Evolutionary conservation across 2,797 vertebrate genomes (phyloP).

Genomic region (Acanthis flammea): DNA sequence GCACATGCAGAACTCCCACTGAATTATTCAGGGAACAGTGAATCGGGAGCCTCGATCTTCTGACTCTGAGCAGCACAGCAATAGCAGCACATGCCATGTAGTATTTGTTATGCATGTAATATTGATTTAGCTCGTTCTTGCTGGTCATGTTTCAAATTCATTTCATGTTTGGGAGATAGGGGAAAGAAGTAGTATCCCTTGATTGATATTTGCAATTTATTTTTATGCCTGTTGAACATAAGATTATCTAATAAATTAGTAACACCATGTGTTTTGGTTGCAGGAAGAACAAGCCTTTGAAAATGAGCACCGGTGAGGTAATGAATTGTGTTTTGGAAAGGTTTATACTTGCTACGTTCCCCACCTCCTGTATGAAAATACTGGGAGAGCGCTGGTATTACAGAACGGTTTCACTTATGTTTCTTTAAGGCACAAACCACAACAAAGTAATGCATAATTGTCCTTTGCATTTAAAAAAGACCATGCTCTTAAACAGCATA

Average conservation of each 20-base stretch:
- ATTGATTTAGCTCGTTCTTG: slow-evolving; percentile 23
- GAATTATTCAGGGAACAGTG: slow-evolving; percentile 50
- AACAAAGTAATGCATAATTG: not conserved
- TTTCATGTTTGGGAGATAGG: not conserved
- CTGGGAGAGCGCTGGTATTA: not conserved
- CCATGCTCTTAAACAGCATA: slow-evolving; percentile 75
- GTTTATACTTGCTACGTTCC: not conserved
- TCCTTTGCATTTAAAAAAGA: slow-evolving; percentile 27
- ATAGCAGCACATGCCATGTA: not conserved
- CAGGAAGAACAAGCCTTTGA: not conserved
- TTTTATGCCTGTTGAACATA: slow-evolving; percentile 22
- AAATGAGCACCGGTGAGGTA: not conserved
- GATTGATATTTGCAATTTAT: not conserved
- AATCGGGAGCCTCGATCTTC: not conserved
- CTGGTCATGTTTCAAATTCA: slow-evolving; percentile 42
- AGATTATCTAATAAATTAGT: slow-evolving; percentile 51
- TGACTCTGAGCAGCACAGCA: not conserved
- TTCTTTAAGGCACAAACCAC: not conserved
- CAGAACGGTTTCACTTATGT: not conserved
- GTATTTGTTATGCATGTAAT: slow-evolving; percentile 36
- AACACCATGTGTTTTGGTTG: not conserved
- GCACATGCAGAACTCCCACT: slow-evolving; percentile 36
- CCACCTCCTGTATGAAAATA: not conserved
- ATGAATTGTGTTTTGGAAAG: not conserved
- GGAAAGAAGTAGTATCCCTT: not conserved